phyloP scores from a whole-genome alignment of 2,888 invertebrate species.

The Lasioglossum oenotherae region DNA sequence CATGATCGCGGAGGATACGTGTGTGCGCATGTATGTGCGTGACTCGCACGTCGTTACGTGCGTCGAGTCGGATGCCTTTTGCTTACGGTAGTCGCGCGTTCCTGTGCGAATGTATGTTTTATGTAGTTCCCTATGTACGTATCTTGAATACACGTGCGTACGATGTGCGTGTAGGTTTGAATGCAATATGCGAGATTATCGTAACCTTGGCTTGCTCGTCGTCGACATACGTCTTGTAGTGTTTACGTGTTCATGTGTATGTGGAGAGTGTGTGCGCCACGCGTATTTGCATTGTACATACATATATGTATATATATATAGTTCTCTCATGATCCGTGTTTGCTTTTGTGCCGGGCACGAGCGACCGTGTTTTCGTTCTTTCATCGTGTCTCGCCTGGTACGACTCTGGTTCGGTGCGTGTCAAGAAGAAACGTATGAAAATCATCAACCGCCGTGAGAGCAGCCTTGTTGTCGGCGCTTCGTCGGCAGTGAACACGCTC shows the following conservation, averaged over 20 bases:
- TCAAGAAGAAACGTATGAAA: constrained; percentile 50
- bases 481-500: constrained; percentile 71
- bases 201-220: constrained; percentile 57
- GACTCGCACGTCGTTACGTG: constrained; percentile 33
- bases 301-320: background rate
- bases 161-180: constrained; percentile 67
- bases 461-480: constrained; percentile 60
- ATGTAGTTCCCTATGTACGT: constrained; percentile 63
- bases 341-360: constrained; percentile 50
- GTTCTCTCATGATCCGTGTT: constrained; percentile 44
- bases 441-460: constrained; percentile 54
- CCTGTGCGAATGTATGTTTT: constrained; percentile 58
- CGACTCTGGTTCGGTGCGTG: constrained; percentile 55
- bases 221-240: constrained; percentile 47
- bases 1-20: constrained; percentile 37
- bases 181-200: constrained; percentile 65
- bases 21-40: constrained; percentile 31
- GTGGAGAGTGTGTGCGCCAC: background rate
- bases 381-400: constrained; percentile 47
- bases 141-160: constrained; percentile 67
- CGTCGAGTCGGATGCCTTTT: constrained; percentile 46
- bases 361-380: constrained; percentile 44
- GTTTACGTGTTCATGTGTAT: background rate
- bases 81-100: constrained; percentile 37
- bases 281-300: background rate